Evolutionary conservation across 2,888 invertebrate genomes (phyloP).

Genomic region (Adelphocoris suturalis): DNA sequence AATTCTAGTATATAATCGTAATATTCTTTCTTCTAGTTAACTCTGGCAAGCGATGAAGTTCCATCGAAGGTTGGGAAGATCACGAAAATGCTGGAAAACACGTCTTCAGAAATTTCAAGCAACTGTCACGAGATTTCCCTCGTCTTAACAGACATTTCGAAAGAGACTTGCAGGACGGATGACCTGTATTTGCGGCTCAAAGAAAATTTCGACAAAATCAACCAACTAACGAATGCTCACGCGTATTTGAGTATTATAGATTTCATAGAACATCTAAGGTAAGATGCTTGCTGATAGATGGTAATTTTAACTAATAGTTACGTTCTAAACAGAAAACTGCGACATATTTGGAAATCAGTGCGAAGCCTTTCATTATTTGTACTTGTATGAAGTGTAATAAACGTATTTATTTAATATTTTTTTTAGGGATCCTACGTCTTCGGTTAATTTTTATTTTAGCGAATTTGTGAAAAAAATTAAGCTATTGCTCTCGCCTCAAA

Average conservation of each 20-base stretch:
- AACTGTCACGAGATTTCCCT: slow-evolving; percentile 79
- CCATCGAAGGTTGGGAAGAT: slow-evolving; percentile 83
- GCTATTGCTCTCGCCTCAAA: too few relatives aligned
- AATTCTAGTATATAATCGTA: not conserved
- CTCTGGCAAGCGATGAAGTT: slow-evolving; percentile 83
- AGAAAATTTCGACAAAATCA: slow-evolving; percentile 80
- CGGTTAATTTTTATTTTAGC: too few relatives aligned
- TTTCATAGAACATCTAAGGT: slow-evolving; percentile 87
- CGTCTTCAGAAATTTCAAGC: slow-evolving; percentile 79
- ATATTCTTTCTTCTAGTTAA: slow-evolving; percentile 80
- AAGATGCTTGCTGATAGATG: slow-evolving; percentile 72
- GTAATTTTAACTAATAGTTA: too few relatives aligned
- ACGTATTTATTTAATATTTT: too few relatives aligned
- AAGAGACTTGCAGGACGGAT: slow-evolving; percentile 64
- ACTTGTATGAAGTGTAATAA: too few relatives aligned
- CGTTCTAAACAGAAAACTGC: too few relatives aligned
- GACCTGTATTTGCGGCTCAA: slow-evolving; percentile 76
- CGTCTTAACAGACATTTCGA: slow-evolving; percentile 75
- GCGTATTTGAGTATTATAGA: slow-evolving; percentile 86
- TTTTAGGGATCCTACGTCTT: too few relatives aligned
- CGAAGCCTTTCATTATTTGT: too few relatives aligned
- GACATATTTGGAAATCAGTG: too few relatives aligned
- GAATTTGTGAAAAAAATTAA: too few relatives aligned
- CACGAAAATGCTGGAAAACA: slow-evolving; percentile 83
- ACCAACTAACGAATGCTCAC: slow-evolving; percentile 81